phyloP scores from a whole-genome alignment of 64 coral and sea anemone genomes.

The Astreopora myriophthalma region DNA sequence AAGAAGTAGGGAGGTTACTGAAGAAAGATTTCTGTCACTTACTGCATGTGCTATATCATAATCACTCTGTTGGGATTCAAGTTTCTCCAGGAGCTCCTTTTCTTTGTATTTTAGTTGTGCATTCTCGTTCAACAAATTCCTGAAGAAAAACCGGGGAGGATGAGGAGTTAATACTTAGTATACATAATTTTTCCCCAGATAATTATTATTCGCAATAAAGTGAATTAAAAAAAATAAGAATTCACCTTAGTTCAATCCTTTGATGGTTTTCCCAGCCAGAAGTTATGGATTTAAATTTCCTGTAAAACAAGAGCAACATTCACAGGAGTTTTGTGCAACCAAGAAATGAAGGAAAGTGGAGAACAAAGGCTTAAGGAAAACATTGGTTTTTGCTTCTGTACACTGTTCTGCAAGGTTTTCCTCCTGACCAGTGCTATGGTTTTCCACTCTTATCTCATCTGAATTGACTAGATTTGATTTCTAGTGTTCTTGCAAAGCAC shows the following conservation, averaged over 20 bases:
- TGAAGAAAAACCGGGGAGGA: constrained; percentile 9
- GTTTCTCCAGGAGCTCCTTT: constrained; percentile 48
- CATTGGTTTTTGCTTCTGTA: no score
- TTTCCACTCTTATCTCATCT: no score
- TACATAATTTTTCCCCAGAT: no score
- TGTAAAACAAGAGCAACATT: neutral
- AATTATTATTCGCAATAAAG: neutral
- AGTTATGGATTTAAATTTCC: constrained; percentile 66
- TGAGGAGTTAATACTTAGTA: no score
- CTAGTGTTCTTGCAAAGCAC: no score
- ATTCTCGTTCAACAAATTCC: constrained; percentile 79
- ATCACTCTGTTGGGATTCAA: constrained; percentile 66
- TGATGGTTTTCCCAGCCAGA: constrained; percentile 76
- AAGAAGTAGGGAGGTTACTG: neutral
- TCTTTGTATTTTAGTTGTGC: constrained; percentile 54
- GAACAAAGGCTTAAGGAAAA: no score
- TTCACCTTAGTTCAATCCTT: constrained; percentile 65
- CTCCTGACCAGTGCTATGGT: no score
- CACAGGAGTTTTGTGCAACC: neutral
- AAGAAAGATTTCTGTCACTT: neutral
- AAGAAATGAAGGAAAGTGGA: neutral
- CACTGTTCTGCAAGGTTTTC: no score
- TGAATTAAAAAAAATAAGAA: neutral
- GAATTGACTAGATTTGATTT: no score
- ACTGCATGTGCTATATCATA: constrained; percentile 56